Evolutionary conservation across 2,113 vertebrate genomes (phyloP), one percentile per base, ranked within the genome.

Genomic region (Hyla sarda): DNA sequence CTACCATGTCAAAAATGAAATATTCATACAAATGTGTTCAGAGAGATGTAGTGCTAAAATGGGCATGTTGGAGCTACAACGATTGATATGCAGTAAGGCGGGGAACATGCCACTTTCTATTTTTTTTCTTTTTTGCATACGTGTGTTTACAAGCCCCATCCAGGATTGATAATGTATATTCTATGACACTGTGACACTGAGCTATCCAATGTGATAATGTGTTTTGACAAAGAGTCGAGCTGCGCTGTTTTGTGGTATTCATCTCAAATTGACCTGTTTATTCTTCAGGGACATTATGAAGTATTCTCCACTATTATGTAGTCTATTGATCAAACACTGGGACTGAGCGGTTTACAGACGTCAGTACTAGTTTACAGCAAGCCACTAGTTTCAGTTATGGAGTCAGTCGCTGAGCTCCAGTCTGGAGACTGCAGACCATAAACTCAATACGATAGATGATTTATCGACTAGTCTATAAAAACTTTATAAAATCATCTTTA

Each of bases 241-340:
- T 25, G 21, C n/a, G 4, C 69, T 74, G 30, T 34, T 74, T 48
- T 74, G 72, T 74, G 41, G 72, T 48, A 74, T 48, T 74, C 41
- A 48, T 74, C 72, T 74, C 10, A 74, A 28, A 74, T 74, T 74
- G 41, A 74, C 41, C 72, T 74, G 72, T 48, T 47, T 71, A 71
- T 48, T 74, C 72, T 74, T 23, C 13, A 48, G 37, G 23, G 72
- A 48, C 3, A 47, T 47, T 48, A n/a, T n/a, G 41, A 48, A 74
- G 3, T 45, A n/a, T 74, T 71, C 67, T 71, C 32, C 67, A 23
- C 41, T 71, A 41, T 71, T 71, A 41, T 71, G 67, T 71, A 71
- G 67, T 71, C 67, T 71, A 71, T 41, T 71, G 67, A 71, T 71
- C 67, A 71, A 21, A 41, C 0, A 19, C 65, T 65, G 25, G 60